Conservation (phyloP, 2,113 vertebrate genomes). For the Ictidomys tridecemlineatus region DNA sequence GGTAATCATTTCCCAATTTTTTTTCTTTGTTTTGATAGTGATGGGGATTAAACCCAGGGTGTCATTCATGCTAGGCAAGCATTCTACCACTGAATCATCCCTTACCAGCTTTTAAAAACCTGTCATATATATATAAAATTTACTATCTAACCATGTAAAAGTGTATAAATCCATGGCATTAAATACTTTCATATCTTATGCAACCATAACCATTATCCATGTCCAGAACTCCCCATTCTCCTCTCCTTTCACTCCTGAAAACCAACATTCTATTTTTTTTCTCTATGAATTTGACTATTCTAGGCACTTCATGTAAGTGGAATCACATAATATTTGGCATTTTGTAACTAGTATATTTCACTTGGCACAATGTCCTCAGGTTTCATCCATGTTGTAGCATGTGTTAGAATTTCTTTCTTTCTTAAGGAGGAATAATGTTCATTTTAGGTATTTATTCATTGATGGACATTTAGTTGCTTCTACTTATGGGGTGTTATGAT, state of each 20-base stretch:
- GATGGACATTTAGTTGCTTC: background rate
- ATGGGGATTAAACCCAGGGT: background rate
- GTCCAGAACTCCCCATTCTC: background rate
- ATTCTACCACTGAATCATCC: too few relatives aligned
- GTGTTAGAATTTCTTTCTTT: background rate
- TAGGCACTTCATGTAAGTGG: background rate
- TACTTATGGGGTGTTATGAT: background rate
- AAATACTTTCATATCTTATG: background rate
- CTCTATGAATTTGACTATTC: background rate
- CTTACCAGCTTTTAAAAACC: too few relatives aligned
- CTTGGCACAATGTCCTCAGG: background rate
- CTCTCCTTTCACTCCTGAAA: background rate
- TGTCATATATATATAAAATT: background rate
- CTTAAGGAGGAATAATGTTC: slow-evolving; percentile 3
- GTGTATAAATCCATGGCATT: background rate
- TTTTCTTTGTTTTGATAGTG: background rate
- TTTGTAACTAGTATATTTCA: background rate
- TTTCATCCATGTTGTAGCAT: background rate
- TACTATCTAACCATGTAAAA: background rate
- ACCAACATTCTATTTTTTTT: slow-evolving; percentile 6
- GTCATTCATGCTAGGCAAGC: background rate
- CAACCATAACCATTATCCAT: background rate
- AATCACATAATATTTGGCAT: background rate
- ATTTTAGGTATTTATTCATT: background rate
- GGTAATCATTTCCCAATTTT: background rate